These are phyloP conservation scores for Acipenser ruthenus DNA, from an alignment of 2,797 vertebrate genomes.

Conservation along the genomic window DNA sequence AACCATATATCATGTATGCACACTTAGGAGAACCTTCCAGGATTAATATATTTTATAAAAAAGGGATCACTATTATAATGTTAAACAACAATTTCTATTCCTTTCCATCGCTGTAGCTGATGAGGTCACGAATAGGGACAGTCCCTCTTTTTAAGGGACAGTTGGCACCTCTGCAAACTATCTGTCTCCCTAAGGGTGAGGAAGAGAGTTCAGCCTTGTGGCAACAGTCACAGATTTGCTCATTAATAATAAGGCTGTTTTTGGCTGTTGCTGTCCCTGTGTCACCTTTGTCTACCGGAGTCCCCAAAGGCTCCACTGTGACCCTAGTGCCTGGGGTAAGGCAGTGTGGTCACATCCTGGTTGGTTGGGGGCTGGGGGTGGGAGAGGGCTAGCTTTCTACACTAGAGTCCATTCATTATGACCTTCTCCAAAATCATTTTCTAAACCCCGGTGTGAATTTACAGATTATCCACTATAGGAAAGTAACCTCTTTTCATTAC, in stretches of 20 bases:
- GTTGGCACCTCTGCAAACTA: too few relatives aligned
- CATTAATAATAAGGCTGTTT: slow-evolving; percentile 30
- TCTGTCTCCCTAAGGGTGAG: slow-evolving; percentile 37
- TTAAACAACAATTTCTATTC: too few relatives aligned
- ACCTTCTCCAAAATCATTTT: slow-evolving; percentile 41
- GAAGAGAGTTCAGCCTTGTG: slow-evolving; percentile 52
- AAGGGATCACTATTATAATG: too few relatives aligned
- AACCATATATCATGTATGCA: too few relatives aligned
- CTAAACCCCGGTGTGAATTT: slow-evolving; percentile 39
- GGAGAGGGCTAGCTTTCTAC: slow-evolving; percentile 21
- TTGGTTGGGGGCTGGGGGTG: slow-evolving; percentile 47
- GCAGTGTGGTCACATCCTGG: slow-evolving; percentile 43
- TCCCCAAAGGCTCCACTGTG: slow-evolving; percentile 53
- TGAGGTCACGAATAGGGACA: too few relatives aligned
- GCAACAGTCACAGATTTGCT: slow-evolving; percentile 61
- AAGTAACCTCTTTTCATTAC: slow-evolving; percentile 23
- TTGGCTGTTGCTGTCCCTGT: slow-evolving; percentile 38
- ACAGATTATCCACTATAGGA: slow-evolving; percentile 25
- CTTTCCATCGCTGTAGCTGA: too few relatives aligned
- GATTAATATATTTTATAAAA: too few relatives aligned
- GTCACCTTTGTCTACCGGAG: slow-evolving; percentile 41
- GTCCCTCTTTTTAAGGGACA: too few relatives aligned
- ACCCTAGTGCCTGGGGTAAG: slow-evolving; percentile 45
- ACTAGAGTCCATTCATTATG: slow-evolving; percentile 37
- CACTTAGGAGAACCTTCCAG: too few relatives aligned